A percentile compares a stretch with the other conserved stretches of the same genome.
These are phyloP conservation scores for Anoncus sp. DNA, from an alignment of 2,888 invertebrate species.

Conservation along the genomic window DNA sequence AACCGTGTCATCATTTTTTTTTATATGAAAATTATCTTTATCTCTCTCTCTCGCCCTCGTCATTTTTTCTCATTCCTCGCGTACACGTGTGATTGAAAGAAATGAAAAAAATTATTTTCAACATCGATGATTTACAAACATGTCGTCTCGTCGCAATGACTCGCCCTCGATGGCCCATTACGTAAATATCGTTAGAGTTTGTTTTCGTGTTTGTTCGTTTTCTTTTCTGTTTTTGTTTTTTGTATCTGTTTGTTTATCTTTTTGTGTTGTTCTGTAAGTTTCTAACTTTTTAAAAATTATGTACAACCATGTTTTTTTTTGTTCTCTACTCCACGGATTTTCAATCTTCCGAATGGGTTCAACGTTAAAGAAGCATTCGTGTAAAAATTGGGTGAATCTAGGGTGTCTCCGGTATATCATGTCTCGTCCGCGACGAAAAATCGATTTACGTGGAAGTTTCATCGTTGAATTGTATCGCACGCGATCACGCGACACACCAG, in stretches of 20 bases:
- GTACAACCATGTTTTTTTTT: slow-evolving; percentile 46
- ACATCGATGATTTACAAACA: slow-evolving; percentile 54
- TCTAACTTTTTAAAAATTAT: slow-evolving; percentile 57
- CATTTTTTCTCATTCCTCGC: too few species aligned
- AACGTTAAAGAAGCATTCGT: neutral
- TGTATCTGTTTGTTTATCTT: too few species aligned
- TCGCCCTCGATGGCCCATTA: slow-evolving; percentile 51
- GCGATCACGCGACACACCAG: slow-evolving; percentile 36
- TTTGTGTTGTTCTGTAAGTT: too few species aligned
- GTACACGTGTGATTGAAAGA: slow-evolving; percentile 22
- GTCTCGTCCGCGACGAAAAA: slow-evolving; percentile 27
- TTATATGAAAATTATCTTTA: too few species aligned
- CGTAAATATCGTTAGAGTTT: slow-evolving; percentile 44
- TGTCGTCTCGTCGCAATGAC: slow-evolving; percentile 42
- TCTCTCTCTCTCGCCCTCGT: too few species aligned
- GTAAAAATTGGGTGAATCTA: slow-evolving; percentile 15
- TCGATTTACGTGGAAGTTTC: slow-evolving; percentile 42
- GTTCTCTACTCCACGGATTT: neutral
- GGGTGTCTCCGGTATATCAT: slow-evolving; percentile 17
- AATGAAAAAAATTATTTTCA: slow-evolving; percentile 40
- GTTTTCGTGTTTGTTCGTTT: slow-evolving; percentile 24
- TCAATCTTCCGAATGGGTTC: slow-evolving; percentile 3
- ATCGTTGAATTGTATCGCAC: slow-evolving; percentile 34
- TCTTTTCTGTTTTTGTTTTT: too few species aligned
- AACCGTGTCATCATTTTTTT: too few species aligned